A percentile compares a stretch with the other conserved stretches of the same genome.
These are phyloP conservation scores for Holothuria glaberrima DNA, from an alignment of 35 echinoderm and acorn worm genomes.

Conservation along the genomic window DNA sequence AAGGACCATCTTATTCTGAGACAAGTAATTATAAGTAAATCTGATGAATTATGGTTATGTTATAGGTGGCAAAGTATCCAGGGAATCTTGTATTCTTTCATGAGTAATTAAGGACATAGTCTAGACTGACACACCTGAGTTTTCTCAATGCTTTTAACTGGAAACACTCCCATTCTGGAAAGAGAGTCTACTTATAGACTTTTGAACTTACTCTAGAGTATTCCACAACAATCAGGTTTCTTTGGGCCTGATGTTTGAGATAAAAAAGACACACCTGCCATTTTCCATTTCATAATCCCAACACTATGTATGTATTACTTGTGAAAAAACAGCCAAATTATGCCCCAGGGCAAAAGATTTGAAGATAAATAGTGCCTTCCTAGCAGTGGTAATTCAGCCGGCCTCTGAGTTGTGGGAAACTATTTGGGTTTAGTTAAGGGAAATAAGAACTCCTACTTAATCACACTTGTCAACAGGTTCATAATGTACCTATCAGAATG, in stretches of 20 bases:
- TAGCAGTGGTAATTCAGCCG: slow-evolving; percentile 51
- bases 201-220: too few relatives aligned
- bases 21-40: too few relatives aligned
- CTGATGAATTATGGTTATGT: too few relatives aligned
- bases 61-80: too few relatives aligned
- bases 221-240: slow-evolving; percentile 17
- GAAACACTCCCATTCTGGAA: too few relatives aligned
- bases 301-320: slow-evolving; percentile 29
- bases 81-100: too few relatives aligned
- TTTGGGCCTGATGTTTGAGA: slow-evolving; percentile 6
- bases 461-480: slow-evolving; percentile 59
- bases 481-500: slow-evolving; percentile 58
- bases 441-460: slow-evolving; percentile 35
- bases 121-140: too few relatives aligned
- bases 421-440: slow-evolving; percentile 38
- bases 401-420: slow-evolving; percentile 60
- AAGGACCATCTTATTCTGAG: too few relatives aligned
- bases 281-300: slow-evolving; percentile 60
- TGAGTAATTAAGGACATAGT: too few relatives aligned
- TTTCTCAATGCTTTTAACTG: too few relatives aligned
- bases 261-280: slow-evolving; percentile 59
- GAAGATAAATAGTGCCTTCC: slow-evolving; percentile 51
- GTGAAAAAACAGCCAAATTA: slow-evolving; percentile 49
- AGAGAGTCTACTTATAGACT: too few relatives aligned
- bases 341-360: slow-evolving; percentile 51